Percentiles rank a stretch among this genome's conserved stretches.
phyloP scores from a whole-genome alignment of 2,797 vertebrate genomes.

The Champsocephalus esox region DNA sequence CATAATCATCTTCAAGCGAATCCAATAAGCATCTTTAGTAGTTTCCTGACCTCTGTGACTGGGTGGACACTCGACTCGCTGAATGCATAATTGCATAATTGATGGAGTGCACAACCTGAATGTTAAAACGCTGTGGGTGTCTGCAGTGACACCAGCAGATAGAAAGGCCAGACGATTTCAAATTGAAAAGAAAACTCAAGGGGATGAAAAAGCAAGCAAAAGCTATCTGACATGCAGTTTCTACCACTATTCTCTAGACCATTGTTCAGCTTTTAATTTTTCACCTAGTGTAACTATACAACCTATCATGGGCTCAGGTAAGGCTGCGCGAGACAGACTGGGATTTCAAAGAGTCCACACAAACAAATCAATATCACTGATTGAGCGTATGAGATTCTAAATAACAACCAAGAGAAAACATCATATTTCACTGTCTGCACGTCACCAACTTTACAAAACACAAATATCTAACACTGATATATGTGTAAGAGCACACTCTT shows the following conservation, averaged over 20 bases:
- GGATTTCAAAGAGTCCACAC: not conserved
- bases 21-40: constrained; percentile 15
- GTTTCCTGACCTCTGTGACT: constrained; percentile 38
- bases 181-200: not conserved
- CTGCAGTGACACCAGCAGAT: not conserved
- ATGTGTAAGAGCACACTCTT: too few species aligned
- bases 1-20: constrained; percentile 27
- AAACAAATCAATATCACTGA: not conserved
- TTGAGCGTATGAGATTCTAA: too few species aligned
- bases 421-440: not conserved
- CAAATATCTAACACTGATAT: not conserved
- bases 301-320: not conserved
- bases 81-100: constrained; percentile 30
- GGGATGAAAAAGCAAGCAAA: not conserved
- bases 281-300: not conserved
- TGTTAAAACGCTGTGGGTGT: not conserved
- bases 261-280: too few species aligned
- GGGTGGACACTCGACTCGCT: not conserved
- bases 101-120: constrained; percentile 18
- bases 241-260: not conserved
- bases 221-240: not conserved
- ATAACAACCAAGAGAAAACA: too few species aligned
- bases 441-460: not conserved
- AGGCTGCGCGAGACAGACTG: not conserved
- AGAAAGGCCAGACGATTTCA: not conserved